Evolutionary conservation across 2,113 vertebrate genomes (phyloP).

Genomic region (Anolis sagrei): DNA sequence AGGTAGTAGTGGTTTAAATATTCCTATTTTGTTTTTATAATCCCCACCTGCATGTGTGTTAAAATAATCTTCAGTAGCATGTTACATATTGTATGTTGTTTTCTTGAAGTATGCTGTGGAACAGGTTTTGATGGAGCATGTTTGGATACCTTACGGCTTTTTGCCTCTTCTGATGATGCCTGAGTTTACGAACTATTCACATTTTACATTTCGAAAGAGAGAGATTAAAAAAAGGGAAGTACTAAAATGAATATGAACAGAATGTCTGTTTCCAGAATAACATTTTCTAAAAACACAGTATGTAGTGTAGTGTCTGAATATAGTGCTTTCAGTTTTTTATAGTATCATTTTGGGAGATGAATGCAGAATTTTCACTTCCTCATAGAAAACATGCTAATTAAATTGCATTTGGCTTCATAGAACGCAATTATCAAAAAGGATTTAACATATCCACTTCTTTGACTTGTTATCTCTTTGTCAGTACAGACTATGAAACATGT

Average conservation of each 20-base stretch:
- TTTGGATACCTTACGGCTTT: background rate
- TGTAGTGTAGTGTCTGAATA: slow-evolving; percentile 12
- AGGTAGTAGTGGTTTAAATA: too few species aligned
- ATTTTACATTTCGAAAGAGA: background rate
- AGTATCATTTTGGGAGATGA: accelerated
- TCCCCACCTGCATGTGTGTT: too few species aligned
- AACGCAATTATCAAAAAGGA: background rate
- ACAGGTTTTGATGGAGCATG: too few species aligned
- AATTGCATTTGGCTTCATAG: background rate
- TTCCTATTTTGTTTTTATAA: too few species aligned
- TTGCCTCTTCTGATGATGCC: background rate
- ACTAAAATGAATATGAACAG: background rate
- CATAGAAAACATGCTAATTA: background rate
- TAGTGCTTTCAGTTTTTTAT: slow-evolving; percentile 24
- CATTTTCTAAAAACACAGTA: background rate
- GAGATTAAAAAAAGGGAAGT: slow-evolving; percentile 15
- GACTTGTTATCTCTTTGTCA: background rate
- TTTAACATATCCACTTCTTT: background rate
- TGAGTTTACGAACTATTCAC: background rate
- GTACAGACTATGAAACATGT: background rate
- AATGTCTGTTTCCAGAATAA: slow-evolving; percentile 19
- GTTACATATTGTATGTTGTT: too few species aligned
- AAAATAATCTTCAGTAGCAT: too few species aligned
- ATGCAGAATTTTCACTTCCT: slow-evolving; percentile 20
- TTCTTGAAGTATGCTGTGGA: too few species aligned